Base-by-base conservation (phyloP, 2,113 vertebrate species). In the Colossoma macropomum region DNA sequence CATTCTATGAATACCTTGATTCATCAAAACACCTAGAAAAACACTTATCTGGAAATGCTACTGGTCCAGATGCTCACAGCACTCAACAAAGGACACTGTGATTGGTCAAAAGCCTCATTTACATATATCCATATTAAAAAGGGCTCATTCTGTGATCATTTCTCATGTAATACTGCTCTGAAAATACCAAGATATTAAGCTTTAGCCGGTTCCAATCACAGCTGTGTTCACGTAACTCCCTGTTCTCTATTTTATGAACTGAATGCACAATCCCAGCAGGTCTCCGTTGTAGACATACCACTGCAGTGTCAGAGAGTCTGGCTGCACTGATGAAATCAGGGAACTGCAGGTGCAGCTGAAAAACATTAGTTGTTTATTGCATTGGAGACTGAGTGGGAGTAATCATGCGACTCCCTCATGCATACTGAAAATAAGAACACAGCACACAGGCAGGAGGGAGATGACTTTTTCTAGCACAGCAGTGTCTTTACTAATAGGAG, bases 331-430 rank as follows among this genome's bases (percentile, higher is more conserved):
- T 28, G 60, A 77, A 50, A 52, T 45, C 41, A 23, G 16, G 45
- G 30, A 62, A 32, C 9, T 76, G 72, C 23, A 56, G 65, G 28
- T 56, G 60, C 15, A 25, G 21, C 45, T 50, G 60, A n/a, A 68
- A 82, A 82, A 16, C 80, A 75, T 75, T 54, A 45, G 41, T 15
- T 69, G 73, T 52, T 66, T 82, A 70, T 75, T 76, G 63, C 66
- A 54, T 45, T 75, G 73, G 38, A 56, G 25, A 69, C 11, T 48
- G 52, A 66, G 81, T 59, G 73, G 73, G 72, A 76, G 81, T 76
- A 69, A 82, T 82, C 81, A 28, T 38, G 38, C 19, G 63, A 41
- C 52, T 52, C n/a, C 28, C 50, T 76, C 81, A 45, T 82, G 45
- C 45, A 66, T 78, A 78, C 41, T 16, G 12, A 52, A n/a, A 65